Conservation (phyloP, 2,113 vertebrate species). For the Motacilla alba region DNA sequence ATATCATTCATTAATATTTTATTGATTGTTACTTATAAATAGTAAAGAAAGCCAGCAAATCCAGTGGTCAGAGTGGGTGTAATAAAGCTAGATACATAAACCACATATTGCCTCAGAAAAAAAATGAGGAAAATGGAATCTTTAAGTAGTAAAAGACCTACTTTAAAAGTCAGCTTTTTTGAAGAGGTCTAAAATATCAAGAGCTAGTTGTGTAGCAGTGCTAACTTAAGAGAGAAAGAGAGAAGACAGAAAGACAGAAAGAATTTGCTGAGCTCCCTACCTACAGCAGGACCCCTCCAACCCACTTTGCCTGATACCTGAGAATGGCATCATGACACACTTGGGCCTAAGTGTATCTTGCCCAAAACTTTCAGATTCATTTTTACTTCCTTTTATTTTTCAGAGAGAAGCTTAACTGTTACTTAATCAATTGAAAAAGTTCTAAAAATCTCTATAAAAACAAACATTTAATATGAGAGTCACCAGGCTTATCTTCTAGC, state of each 20-base stretch:
- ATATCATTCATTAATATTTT: conserved; percentile 62
- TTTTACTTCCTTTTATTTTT: background rate
- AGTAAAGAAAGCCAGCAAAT: background rate
- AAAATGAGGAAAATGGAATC: background rate
- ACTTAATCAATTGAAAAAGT: background rate
- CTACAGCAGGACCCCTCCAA: background rate
- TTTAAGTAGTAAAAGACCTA: background rate
- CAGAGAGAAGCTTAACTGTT: background rate
- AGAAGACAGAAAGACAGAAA: too few relatives aligned
- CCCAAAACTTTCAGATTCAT: background rate
- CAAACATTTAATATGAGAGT: too few relatives aligned
- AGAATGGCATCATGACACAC: fast-evolving
- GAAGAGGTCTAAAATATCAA: background rate
- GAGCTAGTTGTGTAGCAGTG: background rate
- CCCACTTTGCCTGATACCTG: background rate
- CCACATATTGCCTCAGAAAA: background rate
- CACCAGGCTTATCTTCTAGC: background rate
- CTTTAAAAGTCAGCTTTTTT: conserved; percentile 6
- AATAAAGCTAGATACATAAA: background rate
- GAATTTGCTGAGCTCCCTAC: background rate
- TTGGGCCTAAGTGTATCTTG: background rate
- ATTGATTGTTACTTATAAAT: conserved; percentile 3
- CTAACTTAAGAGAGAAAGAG: background rate
- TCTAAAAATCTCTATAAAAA: background rate
- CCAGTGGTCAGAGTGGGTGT: background rate